A percentile compares a stretch with the other conserved stretches of the same genome.
Evolutionary conservation across 1,140 invertebrate genomes (phyloP).

Genomic region (Philopotamus ludificatus): DNA sequence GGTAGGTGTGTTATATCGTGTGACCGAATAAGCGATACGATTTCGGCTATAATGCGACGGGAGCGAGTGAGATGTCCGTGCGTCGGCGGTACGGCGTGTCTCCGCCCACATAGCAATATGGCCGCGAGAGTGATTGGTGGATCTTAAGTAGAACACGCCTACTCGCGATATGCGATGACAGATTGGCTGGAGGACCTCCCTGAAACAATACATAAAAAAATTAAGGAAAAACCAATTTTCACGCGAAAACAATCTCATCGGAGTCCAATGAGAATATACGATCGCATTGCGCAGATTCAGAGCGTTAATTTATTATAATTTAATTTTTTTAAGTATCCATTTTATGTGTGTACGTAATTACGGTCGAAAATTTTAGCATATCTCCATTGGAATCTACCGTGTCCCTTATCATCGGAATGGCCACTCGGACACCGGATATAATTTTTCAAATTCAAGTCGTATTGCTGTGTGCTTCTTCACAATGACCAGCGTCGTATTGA

Average conservation of each 20-base stretch:
- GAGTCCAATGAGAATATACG: no score
- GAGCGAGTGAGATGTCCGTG: constrained; percentile 19
- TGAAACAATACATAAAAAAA: neutral
- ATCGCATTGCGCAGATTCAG: no score
- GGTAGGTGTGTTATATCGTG: neutral
- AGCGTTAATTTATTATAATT: neutral
- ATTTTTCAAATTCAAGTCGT: constrained; percentile 38
- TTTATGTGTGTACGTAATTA: neutral
- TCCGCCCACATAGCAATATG: constrained; percentile 35
- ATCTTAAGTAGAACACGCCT: neutral
- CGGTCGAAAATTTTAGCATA: constrained; percentile 10
- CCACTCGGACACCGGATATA: constrained; percentile 27
- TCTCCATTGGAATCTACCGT: constrained; percentile 25
- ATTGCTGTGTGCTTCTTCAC: constrained; percentile 20
- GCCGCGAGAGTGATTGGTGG: constrained; percentile 26
- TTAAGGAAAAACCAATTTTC: neutral
- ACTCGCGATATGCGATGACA: constrained; percentile 1
- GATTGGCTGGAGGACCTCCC: constrained; percentile 14
- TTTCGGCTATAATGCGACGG: neutral
- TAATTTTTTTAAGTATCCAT: neutral
- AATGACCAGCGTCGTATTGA: constrained; percentile 2
- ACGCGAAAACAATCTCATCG: no score
- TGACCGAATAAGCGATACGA: constrained; percentile 11
- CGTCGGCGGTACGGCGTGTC: constrained; percentile 6
- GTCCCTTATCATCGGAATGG: constrained; percentile 27